phyloP scores from a whole-genome alignment of 2,797 vertebrate genomes.

The Scomberomorus guttatus region DNA sequence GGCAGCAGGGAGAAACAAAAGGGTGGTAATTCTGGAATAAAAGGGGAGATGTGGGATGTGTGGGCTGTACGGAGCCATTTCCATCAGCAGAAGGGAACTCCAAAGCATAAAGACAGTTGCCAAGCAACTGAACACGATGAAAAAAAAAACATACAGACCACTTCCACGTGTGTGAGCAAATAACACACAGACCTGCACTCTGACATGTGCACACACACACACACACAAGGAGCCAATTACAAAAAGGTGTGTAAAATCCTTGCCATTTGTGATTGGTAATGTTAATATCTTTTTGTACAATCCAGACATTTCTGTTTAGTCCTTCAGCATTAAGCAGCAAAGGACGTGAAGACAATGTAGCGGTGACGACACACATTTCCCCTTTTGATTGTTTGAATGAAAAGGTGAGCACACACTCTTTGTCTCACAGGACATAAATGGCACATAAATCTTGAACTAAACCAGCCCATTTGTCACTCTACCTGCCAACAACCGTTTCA shows the following conservation, averaged over 20 bases:
- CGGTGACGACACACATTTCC: constrained; percentile 12
- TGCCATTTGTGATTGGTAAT: constrained; percentile 48
- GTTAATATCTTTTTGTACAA: constrained; percentile 38
- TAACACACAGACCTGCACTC: constrained; percentile 48
- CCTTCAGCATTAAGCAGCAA: constrained; percentile 14
- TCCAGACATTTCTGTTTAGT: constrained; percentile 40
- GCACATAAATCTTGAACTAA: constrained; percentile 12
- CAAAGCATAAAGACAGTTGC: constrained; percentile 84
- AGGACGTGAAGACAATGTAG: constrained; percentile 2
- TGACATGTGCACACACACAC: constrained; percentile 4
- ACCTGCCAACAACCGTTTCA: constrained; percentile 11
- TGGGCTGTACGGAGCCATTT: constrained; percentile 68
- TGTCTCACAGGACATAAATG: constrained; percentile 12
- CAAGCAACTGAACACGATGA: constrained; percentile 82
- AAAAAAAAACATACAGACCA: constrained; percentile 61
- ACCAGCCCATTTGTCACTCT: neutral
- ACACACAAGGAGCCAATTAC: constrained; percentile 47
- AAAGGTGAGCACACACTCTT: constrained; percentile 5
- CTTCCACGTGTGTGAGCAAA: constrained; percentile 72
- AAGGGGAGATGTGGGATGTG: constrained; percentile 65
- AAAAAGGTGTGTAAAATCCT: constrained; percentile 62
- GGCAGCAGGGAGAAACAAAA: constrained; percentile 55
- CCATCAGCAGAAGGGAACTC: constrained; percentile 79
- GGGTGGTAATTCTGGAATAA: constrained; percentile 62
- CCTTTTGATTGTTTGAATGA: constrained; percentile 19